Percentiles rank a stretch among this genome's conserved stretches.
Evolutionary conservation across 1,140 invertebrate genomes (phyloP).

Genomic region (Anastatus disparis): DNA sequence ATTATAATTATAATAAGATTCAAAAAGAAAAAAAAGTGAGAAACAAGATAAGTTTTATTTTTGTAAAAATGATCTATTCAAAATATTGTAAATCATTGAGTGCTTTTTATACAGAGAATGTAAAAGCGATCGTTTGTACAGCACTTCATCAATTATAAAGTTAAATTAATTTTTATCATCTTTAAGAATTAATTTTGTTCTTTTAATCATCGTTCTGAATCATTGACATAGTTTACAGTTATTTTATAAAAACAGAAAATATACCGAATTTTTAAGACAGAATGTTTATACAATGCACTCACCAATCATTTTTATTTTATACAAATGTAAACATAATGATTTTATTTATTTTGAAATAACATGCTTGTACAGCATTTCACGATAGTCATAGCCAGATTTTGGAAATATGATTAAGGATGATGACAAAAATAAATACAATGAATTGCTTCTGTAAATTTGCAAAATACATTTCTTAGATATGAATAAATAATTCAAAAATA

Average conservation of each 20-base stretch:
- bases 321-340: too few species aligned
- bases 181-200: too few species aligned
- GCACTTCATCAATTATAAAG: slow-evolving; percentile 28
- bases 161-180: slow-evolving; percentile 24
- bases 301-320: too few species aligned
- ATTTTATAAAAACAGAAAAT: too few species aligned
- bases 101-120: slow-evolving; percentile 29
- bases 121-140: slow-evolving; percentile 20
- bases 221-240: too few species aligned
- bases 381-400: too few species aligned
- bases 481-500: slow-evolving; percentile 45
- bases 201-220: too few species aligned
- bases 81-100: slow-evolving; percentile 25
- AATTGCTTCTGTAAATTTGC: slow-evolving; percentile 45
- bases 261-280: too few species aligned
- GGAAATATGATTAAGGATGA: background rate
- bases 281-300: too few species aligned
- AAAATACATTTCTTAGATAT: slow-evolving; percentile 46
- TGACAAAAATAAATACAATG: slow-evolving; percentile 13
- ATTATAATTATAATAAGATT: background rate
- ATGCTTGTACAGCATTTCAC: too few species aligned
- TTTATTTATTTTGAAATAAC: too few species aligned
- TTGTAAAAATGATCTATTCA: slow-evolving; percentile 34
- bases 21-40: slow-evolving; percentile 11
- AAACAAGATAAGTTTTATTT: slow-evolving; percentile 35